phyloP scores from a whole-genome alignment of 2,113 vertebrate genomes.

The Jaculus jaculus region DNA sequence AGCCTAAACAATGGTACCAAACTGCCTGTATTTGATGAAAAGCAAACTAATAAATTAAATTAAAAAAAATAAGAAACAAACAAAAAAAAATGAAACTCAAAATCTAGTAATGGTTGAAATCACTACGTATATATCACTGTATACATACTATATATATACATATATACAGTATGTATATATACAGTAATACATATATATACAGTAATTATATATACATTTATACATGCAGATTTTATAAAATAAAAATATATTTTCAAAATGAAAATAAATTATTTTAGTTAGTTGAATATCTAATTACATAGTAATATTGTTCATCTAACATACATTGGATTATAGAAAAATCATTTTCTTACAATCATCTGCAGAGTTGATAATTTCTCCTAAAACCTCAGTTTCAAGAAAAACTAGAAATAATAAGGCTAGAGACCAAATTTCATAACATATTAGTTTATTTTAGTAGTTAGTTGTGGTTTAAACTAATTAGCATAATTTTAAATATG shows the following conservation, averaged over 20 bases:
- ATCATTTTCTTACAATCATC: not conserved
- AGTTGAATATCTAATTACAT: not conserved
- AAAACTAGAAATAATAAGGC: not conserved
- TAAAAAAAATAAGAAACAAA: too few relatives aligned
- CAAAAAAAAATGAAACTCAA: conserved; percentile 62
- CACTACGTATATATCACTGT: too few relatives aligned
- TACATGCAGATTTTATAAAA: too few relatives aligned
- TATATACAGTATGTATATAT: too few relatives aligned
- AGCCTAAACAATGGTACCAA: too few relatives aligned
- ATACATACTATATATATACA: too few relatives aligned
- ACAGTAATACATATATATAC: too few relatives aligned
- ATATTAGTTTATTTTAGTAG: conserved; percentile 22
- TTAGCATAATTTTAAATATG: not conserved
- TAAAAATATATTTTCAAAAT: conserved; percentile 14
- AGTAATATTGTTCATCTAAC: conserved; percentile 8
- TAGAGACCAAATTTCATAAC: not conserved
- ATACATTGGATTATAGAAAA: conserved; percentile 32
- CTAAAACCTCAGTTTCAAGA: conserved; percentile 30
- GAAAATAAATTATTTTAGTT: conserved; percentile 62
- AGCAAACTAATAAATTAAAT: too few relatives aligned
- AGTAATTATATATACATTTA: too few relatives aligned
- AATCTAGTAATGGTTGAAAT: conserved; percentile 60
- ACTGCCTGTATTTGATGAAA: too few relatives aligned
- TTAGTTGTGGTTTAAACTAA: not conserved
- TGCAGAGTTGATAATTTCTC: not conserved